A percentile compares a stretch with the other conserved stretches of the same genome.
Conservation (phyloP, 2,888 invertebrate species). For the Lottia scabra region DNA sequence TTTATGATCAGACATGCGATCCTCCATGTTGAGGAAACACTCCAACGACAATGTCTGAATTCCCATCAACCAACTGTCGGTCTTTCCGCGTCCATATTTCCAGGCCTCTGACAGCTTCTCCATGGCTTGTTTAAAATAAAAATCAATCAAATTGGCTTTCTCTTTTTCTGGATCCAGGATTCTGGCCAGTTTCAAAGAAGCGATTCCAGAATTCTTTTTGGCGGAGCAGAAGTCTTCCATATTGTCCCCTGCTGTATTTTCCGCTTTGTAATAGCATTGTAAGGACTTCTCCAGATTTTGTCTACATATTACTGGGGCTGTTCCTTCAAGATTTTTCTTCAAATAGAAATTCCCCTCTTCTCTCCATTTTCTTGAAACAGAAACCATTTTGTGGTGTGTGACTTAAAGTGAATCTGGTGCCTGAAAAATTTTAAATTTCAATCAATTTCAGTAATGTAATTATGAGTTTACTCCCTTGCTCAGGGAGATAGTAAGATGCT, state of each 20-base stretch:
- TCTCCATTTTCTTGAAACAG: neutral
- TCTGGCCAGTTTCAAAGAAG: conserved; percentile 20
- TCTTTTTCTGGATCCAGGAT: neutral
- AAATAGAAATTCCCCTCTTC: conserved; percentile 2
- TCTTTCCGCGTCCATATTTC: conserved; percentile 2
- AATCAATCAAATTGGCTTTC: neutral
- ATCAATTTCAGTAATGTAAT: too few species aligned
- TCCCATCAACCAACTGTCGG: conserved; percentile 11
- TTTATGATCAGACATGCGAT: neutral
- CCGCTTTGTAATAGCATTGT: neutral
- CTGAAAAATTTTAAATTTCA: too few species aligned
- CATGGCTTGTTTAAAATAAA: conserved; percentile 26
- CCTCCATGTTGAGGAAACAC: conserved; percentile 18
- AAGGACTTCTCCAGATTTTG: conserved; percentile 1
- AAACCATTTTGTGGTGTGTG: neutral
- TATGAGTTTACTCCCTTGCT: too few species aligned
- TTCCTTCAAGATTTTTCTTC: conserved; percentile 1
- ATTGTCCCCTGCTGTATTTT: neutral
- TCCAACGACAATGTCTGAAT: conserved; percentile 6
- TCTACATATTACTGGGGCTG: neutral
- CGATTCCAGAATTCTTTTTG: conserved; percentile 25
- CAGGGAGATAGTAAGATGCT: too few species aligned
- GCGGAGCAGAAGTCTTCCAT: conserved; percentile 17
- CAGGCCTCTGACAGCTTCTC: conserved; percentile 20
- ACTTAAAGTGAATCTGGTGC: neutral